Conservation (phyloP, 2,797 vertebrate genomes). For the Lepilemur ruficaudatus region DNA sequence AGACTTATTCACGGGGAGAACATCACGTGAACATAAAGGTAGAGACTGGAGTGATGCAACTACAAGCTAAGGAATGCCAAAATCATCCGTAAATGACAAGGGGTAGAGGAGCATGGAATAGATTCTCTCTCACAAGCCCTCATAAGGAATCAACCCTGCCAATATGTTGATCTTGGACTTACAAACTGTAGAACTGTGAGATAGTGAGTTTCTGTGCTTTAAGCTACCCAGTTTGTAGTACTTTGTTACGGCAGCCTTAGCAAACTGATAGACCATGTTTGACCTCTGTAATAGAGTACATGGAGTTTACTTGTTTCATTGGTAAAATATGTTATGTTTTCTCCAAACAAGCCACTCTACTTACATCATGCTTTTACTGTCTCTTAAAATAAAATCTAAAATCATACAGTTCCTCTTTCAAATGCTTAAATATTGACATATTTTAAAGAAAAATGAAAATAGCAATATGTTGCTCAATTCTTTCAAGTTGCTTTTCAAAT, state of each 20-base stretch:
- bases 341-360: background rate
- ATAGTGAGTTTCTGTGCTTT: background rate
- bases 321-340: background rate
- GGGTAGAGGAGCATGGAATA: background rate
- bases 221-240: background rate
- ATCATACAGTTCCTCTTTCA: background rate
- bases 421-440: background rate
- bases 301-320: background rate
- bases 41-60: background rate
- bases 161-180: background rate
- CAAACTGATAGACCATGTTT: background rate
- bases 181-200: background rate
- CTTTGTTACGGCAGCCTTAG: background rate
- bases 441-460: background rate
- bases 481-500: background rate
- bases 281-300: background rate
- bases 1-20: no score
- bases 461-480: background rate
- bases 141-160: background rate
- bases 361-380: background rate
- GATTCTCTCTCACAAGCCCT: background rate
- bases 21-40: background rate
- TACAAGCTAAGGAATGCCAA: background rate
- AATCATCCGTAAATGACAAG: background rate
- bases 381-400: background rate